Conservation (phyloP, 2,888 invertebrate species). For the Chymomyza amoena region DNA sequence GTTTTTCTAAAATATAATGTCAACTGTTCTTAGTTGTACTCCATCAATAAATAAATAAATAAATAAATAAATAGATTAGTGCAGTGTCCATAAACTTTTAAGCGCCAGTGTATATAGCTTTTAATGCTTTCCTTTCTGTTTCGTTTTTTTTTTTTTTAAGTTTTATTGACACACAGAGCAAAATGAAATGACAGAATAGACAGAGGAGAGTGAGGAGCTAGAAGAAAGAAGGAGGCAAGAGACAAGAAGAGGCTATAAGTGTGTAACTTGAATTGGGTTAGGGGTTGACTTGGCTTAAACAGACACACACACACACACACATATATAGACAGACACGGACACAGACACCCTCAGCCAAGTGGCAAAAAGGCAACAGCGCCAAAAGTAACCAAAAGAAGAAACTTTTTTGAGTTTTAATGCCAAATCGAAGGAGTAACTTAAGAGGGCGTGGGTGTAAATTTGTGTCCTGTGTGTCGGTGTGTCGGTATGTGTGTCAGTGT, state of each 20-base stretch:
- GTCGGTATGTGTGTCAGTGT: conserved; percentile 7
- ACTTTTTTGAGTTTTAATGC: conserved; percentile 55
- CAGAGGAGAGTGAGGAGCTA: neutral
- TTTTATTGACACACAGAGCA: neutral
- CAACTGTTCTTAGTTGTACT: too few species aligned
- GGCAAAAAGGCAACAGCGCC: conserved; percentile 21
- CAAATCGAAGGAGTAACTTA: conserved; percentile 59
- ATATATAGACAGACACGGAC: conserved; percentile 14
- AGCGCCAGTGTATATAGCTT: neutral
- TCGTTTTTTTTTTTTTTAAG: neutral
- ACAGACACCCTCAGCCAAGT: conserved; percentile 18
- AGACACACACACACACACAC: conserved; percentile 16
- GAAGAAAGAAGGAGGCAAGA: neutral
- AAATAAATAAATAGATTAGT: too few species aligned
- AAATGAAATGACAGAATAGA: neutral
- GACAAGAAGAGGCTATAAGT: neutral
- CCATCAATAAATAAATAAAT: too few species aligned
- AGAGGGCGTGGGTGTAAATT: conserved; percentile 31
- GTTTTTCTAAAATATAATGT: too few species aligned
- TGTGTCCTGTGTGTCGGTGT: conserved; percentile 18
- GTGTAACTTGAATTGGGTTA: neutral
- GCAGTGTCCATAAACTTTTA: too few species aligned
- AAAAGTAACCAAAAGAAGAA: conserved; percentile 33
- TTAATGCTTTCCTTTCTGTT: neutral
- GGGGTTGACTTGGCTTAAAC: conserved; percentile 1